Conservation (phyloP, 2,113 vertebrate species). For the Jacana jacana region DNA sequence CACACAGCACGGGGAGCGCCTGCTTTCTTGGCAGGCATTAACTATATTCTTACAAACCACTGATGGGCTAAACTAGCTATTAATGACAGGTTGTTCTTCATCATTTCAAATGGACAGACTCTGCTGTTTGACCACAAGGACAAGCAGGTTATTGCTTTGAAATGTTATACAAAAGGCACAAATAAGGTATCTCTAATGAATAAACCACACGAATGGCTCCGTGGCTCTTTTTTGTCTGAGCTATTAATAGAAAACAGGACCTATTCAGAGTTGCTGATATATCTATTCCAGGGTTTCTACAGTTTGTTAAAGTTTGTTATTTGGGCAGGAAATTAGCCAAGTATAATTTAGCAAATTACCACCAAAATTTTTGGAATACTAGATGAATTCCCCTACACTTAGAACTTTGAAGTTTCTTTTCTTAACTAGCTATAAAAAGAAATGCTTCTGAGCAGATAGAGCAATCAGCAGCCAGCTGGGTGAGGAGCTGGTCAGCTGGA, state of each 20-base stretch:
- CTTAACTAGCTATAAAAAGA: neutral
- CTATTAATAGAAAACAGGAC: conserved; percentile 48
- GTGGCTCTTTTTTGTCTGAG: neutral
- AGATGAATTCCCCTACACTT: neutral
- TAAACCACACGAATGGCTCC: conserved; percentile 47
- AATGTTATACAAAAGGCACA: conserved; percentile 44
- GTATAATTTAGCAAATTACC: neutral
- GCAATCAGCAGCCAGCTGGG: neutral
- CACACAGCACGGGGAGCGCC: neutral
- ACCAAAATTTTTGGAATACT: neutral
- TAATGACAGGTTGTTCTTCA: conserved; percentile 68
- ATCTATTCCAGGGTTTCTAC: neutral
- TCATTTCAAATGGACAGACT: conserved; percentile 55
- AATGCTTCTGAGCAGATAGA: neutral
- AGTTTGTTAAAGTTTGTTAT: neutral
- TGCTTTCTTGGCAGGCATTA: conserved; percentile 27
- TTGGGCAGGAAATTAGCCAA: neutral
- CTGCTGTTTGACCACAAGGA: conserved; percentile 69
- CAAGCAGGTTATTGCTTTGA: conserved; percentile 65
- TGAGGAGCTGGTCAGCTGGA: neutral
- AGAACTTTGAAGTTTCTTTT: neutral
- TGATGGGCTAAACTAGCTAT: conserved; percentile 66
- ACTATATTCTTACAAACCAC: conserved; percentile 56
- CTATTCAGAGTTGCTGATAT: neutral
- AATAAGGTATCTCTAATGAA: conserved; percentile 23